Evolutionary conservation across 2,113 vertebrate genomes (phyloP), one percentile per base, ranked within the genome.

Genomic region (Megaleporinus macrocephalus): DNA sequence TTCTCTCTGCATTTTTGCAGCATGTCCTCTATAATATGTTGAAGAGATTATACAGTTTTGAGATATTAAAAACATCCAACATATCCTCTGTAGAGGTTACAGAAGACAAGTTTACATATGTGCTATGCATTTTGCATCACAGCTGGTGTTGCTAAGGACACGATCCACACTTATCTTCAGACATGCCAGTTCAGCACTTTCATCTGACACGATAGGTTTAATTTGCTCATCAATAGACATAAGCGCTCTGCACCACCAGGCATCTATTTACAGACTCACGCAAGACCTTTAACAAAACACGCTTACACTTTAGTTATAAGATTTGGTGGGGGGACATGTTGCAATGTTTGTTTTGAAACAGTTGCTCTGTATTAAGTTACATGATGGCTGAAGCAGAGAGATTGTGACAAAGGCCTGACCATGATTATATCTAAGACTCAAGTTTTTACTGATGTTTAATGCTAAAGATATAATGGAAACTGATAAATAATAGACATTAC

Each of bases 81-180:
- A n/a, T 62, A 82, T 70, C 57, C 24, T 79, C 57, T 63, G 22
- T 26, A 47, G 49, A 51, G 89, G 86, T 90, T 89, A 90, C 63
- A 73, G 53, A 78, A 62, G 86, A 86, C 86, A 90, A 91, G 86
- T 92, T 83, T 90, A 81, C 62, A 83, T 89, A 86, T 83, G 79
- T 61, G 84, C 71, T 83, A 68, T 41, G 72, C 61, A 41, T 69
- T 69, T 81, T 83, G 70, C 79, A 82, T 84, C 76, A 78, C 27
- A 20, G 76, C 76, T 74, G 24, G 72, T 80, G 74, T 86, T 82
- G 84, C 86, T 83, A 87, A 79, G 84, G 78, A 76, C 73, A 83
- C 72, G 5, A 68, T 72, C 36, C 72, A 71, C 62, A 62, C 61
- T 44, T 70, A 51, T 80, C 72, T 79, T 27, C 55, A 7, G 55